Conservation (phyloP, 2,888 invertebrate species). For the Diaprepes abbreviatus region DNA sequence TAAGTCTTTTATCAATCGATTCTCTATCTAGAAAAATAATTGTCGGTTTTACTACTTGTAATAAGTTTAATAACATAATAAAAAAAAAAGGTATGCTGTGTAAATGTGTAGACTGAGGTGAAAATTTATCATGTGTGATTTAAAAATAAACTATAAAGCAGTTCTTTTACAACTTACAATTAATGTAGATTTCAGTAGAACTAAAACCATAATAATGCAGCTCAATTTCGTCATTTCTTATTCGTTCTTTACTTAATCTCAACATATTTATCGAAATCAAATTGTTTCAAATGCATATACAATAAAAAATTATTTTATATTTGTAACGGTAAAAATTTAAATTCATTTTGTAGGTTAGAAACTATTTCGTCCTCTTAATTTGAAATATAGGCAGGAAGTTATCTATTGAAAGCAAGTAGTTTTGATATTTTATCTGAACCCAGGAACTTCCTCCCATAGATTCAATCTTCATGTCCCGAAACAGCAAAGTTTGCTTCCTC, state of each 20-base stretch:
- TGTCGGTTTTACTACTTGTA: too few relatives aligned
- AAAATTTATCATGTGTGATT: too few relatives aligned
- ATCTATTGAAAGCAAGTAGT: neutral
- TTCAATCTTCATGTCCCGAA: too few relatives aligned
- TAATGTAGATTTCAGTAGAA: conserved; percentile 20
- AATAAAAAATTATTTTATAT: neutral
- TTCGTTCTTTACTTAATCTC: neutral
- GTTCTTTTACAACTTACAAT: too few relatives aligned
- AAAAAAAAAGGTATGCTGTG: too few relatives aligned
- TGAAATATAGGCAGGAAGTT: neutral
- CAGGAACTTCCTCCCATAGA: neutral
- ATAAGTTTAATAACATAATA: too few relatives aligned
- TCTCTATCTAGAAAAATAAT: conserved; percentile 22
- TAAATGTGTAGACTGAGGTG: too few relatives aligned
- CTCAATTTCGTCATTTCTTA: conserved; percentile 23
- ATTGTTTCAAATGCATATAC: neutral
- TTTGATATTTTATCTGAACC: neutral
- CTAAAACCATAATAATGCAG: conserved; percentile 14
- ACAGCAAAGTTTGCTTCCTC: too few relatives aligned
- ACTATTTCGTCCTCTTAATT: neutral
- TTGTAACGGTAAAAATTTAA: neutral
- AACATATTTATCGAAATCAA: neutral
- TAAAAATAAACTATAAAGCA: too few relatives aligned
- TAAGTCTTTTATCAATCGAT: conserved; percentile 6
- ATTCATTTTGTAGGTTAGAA: neutral